Evolutionary conservation across 2,888 invertebrate genomes (phyloP).

Genomic region (Platerodrilus igneus): DNA sequence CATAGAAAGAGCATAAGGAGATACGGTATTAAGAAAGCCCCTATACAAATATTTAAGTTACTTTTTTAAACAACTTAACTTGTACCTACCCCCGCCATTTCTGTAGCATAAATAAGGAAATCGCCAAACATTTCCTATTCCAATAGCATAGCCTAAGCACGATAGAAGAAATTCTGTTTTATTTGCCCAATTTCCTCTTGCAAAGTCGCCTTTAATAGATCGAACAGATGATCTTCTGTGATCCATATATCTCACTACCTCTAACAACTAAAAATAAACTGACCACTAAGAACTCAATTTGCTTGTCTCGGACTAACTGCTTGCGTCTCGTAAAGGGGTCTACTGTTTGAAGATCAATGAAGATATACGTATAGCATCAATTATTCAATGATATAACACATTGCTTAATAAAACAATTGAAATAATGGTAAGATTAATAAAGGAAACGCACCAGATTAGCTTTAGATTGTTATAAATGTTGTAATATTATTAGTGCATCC

Average conservation of each 20-base stretch:
- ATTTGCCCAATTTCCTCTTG: conserved; percentile 66
- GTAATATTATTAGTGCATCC: too few species aligned
- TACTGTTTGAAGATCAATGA: too few species aligned
- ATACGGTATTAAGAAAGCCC: conserved; percentile 86
- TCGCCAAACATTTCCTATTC: conserved; percentile 81
- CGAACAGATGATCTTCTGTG: conserved; percentile 15
- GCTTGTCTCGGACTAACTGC: too few species aligned
- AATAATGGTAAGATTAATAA: too few species aligned
- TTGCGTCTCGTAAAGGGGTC: too few species aligned
- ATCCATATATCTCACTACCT: conserved; percentile 11
- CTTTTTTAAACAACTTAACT: background rate
- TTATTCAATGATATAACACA: conserved; percentile 18
- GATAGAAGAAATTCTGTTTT: conserved; percentile 76
- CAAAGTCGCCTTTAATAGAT: conserved; percentile 22
- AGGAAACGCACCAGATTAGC: too few species aligned
- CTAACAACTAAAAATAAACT: conserved; percentile 1
- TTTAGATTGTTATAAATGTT: too few species aligned
- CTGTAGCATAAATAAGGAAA: conserved; percentile 84
- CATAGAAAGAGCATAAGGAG: conserved; percentile 73
- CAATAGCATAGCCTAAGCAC: conserved; percentile 79
- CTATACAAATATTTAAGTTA: conserved; percentile 45
- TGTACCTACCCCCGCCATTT: conserved; percentile 70
- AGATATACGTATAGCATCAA: conserved; percentile 18
- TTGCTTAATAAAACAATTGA: conserved; percentile 15
- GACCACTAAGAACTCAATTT: too few species aligned